Base-by-base conservation (phyloP, 2,113 vertebrate species). In the Petaurus breviceps region DNA sequence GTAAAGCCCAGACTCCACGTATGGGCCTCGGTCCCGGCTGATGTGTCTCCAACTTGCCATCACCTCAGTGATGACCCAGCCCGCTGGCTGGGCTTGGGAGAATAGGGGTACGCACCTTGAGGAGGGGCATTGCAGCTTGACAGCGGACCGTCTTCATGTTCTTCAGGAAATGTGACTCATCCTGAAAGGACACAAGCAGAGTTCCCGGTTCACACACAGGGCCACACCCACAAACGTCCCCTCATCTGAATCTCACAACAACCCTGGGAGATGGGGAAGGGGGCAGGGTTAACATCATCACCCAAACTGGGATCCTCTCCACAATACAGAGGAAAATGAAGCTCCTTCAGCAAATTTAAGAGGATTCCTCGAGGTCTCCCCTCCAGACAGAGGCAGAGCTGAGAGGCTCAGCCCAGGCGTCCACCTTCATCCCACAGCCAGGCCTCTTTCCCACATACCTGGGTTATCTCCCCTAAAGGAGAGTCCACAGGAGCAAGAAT, bases 81-180 rank as follows among this genome's bases (percentile, higher is more conserved):
- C 68, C 1, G 1, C 68, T 16, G 31, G 31, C 57, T n/a, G n/a
- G 68, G 6, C 2, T 0, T 43, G 37, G 68, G 37, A 0, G 51
- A 46, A 49, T 10, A n/a, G n/a, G n/a, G n/a, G 89, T 54, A 98
- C 98, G 0, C 93, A 99, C 99, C 99, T 99, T 99, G 4, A 99
- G 98, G 0, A 99, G 97, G 77, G 99, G 99, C 98, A 99, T 96
- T 6, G 99, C 99, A 90, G 99, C 99, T 97, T 98, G 99, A 96
- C 99, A 99, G 54, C 99, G 99, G 52, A 99, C 99, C 0, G 99
- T 99, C 98, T 99, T 99, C 8, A 98, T 98, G 96, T 99, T 99
- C 98, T 99, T 99, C 96, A 99, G 98, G 97, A 99, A 99, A 98
- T 99, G 99, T 92, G 99, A 99, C 97, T 99, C 99, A 97, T 99